These are phyloP conservation scores for Andrena marginata DNA, from an alignment of 2,888 invertebrate genomes.

Conservation along the genomic window DNA sequence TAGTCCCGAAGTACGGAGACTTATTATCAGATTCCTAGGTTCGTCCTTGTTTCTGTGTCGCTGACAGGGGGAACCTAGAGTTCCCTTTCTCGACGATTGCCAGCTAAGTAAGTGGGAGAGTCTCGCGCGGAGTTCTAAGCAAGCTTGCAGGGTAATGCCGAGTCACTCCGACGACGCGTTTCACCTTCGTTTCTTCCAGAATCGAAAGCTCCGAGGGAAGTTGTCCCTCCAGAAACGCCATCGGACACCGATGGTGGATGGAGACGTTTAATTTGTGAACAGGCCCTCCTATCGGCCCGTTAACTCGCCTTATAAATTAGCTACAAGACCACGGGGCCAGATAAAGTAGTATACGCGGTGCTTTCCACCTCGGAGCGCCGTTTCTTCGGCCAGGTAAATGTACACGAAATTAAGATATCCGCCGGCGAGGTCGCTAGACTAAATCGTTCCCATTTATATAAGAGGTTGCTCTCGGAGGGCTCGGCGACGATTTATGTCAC, in stretches of 20 bases:
- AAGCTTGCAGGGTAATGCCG: not conserved
- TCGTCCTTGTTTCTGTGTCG: not conserved
- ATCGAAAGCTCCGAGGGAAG: too few species aligned
- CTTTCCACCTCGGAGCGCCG: conserved; percentile 57
- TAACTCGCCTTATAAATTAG: conserved; percentile 82
- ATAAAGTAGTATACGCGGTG: conserved; percentile 73
- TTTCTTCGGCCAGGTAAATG: conserved; percentile 71
- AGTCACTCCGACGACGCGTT: not conserved
- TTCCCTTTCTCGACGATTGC: not conserved
- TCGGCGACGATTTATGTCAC: conserved; percentile 55
- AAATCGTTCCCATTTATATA: conserved; percentile 76
- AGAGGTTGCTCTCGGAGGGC: conserved; percentile 40
- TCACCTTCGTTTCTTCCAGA: not conserved
- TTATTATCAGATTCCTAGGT: conserved; percentile 49
- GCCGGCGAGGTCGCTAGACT: conserved; percentile 66
- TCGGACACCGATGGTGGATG: conserved; percentile 68
- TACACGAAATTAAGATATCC: conserved; percentile 80
- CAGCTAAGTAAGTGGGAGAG: not conserved
- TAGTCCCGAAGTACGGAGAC: conserved; percentile 16
- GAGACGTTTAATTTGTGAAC: conserved; percentile 83
- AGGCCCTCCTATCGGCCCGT: conserved; percentile 78
- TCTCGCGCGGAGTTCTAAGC: not conserved
- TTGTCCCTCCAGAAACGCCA: conserved; percentile 1
- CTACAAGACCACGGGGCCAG: conserved; percentile 78
- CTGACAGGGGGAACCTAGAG: too few species aligned